A percentile compares a stretch with the other conserved stretches of the same genome.
These are phyloP conservation scores for Coluber constrictor DNA, from an alignment of 2,797 vertebrate species.

Conservation along the genomic window DNA sequence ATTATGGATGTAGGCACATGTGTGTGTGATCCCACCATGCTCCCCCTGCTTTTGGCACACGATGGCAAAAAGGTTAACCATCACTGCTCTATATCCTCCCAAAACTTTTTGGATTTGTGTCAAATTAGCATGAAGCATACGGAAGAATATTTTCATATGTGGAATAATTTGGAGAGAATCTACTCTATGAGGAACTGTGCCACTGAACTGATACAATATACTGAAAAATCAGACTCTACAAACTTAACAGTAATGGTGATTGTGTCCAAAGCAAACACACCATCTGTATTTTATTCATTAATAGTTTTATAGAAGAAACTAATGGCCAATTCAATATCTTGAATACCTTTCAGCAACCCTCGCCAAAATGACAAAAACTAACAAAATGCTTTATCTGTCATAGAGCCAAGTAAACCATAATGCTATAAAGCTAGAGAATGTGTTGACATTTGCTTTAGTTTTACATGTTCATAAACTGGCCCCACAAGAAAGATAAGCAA, in stretches of 20 bases:
- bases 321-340: neutral
- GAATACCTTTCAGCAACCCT: neutral
- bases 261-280: neutral
- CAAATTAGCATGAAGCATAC: neutral
- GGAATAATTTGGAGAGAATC: neutral
- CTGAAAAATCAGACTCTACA: neutral
- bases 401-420: slow-evolving; percentile 36
- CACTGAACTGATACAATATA: neutral
- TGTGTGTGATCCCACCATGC: no score
- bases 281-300: neutral
- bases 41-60: no score
- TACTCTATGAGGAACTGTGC: neutral
- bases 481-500: slow-evolving; percentile 49
- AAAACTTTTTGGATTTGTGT: neutral
- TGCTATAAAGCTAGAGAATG: slow-evolving; percentile 43
- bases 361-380: slow-evolving; percentile 29
- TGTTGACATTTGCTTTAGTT: slow-evolving; percentile 59
- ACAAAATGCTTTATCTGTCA: slow-evolving; percentile 31
- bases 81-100: neutral
- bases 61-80: no score
- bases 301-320: slow-evolving; percentile 8
- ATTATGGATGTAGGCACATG: no score
- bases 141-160: neutral
- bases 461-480: slow-evolving; percentile 41
- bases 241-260: neutral